phyloP scores from a whole-genome alignment of 2,888 invertebrate genomes.

The Acanthosoma haemorrhoidale region DNA sequence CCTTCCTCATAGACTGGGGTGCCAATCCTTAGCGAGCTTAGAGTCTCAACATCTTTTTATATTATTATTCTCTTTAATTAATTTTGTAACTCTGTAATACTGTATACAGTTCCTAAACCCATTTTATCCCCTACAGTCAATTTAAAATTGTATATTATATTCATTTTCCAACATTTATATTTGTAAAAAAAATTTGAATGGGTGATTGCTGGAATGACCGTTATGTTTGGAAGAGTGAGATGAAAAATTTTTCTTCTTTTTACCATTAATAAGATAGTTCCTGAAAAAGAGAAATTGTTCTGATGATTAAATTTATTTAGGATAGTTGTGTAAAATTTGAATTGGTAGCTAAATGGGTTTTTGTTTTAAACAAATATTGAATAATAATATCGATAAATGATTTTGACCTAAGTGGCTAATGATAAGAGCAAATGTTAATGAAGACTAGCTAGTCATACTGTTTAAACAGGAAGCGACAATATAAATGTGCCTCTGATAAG shows the following conservation, averaged over 20 bases:
- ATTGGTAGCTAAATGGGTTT: neutral
- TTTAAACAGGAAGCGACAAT: slow-evolving; percentile 5
- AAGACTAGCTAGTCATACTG: slow-evolving; percentile 23
- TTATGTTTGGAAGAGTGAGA: neutral
- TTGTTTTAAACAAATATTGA: neutral
- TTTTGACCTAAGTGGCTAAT: neutral
- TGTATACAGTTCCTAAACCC: slow-evolving; percentile 19
- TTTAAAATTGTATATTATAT: neutral
- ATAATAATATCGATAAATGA: neutral
- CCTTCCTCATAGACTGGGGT: slow-evolving; percentile 27
- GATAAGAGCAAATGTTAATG: neutral
- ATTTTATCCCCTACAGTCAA: neutral
- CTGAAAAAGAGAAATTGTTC: neutral
- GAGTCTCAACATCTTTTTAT: neutral
- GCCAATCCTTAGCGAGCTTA: neutral
- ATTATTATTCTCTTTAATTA: neutral
- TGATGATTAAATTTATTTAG: neutral
- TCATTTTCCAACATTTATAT: neutral
- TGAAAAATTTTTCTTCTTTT: neutral
- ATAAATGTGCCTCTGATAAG: neutral
- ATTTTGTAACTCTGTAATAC: neutral
- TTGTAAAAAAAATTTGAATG: neutral
- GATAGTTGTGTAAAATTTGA: neutral
- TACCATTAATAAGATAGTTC: neutral
- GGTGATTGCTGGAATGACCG: neutral